Percentiles rank a stretch among this genome's conserved stretches.
Evolutionary conservation across 2,888 invertebrate genomes (phyloP).

Genomic region (Eurytoma adleriae): DNA sequence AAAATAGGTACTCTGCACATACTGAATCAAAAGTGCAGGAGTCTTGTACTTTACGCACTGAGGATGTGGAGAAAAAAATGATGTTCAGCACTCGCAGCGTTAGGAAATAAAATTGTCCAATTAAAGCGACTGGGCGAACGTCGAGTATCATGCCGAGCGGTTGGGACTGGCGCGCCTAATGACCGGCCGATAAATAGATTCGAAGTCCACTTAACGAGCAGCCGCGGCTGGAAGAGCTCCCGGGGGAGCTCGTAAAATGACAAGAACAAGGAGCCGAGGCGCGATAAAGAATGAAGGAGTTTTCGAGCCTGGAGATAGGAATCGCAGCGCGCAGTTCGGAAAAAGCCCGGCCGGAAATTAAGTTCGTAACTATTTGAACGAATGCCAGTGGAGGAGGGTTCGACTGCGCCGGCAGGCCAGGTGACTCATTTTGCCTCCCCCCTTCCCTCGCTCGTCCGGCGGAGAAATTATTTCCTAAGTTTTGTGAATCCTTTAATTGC

Average conservation of each 20-base stretch:
- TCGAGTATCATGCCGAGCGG: too few relatives aligned
- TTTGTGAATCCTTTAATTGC: slow-evolving; percentile 54
- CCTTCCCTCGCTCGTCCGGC: slow-evolving; percentile 22
- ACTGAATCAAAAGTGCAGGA: too few relatives aligned
- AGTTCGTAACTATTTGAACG: slow-evolving; percentile 70
- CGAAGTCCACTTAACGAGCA: slow-evolving; percentile 11
- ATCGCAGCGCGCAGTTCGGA: slow-evolving; percentile 42
- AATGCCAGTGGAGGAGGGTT: slow-evolving; percentile 64
- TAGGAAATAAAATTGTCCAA: too few relatives aligned
- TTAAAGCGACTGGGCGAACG: too few relatives aligned
- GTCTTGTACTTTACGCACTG: too few relatives aligned
- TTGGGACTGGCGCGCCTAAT: too few relatives aligned
- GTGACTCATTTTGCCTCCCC: slow-evolving; percentile 50
- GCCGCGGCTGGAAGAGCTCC: not conserved
- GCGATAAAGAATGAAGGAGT: slow-evolving; percentile 36
- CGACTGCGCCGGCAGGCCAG: slow-evolving; percentile 8
- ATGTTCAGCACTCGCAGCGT: too few relatives aligned
- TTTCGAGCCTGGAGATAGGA: slow-evolving; percentile 11
- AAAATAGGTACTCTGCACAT: too few relatives aligned
- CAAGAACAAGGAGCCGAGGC: too few relatives aligned
- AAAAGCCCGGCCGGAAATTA: slow-evolving; percentile 63
- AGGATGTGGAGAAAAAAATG: too few relatives aligned
- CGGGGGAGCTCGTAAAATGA: slow-evolving; percentile 14
- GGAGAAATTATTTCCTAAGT: slow-evolving; percentile 62
- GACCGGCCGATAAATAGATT: too few relatives aligned